phyloP scores from a whole-genome alignment of 2,888 invertebrate genomes.

The Pegoplata infirma region DNA sequence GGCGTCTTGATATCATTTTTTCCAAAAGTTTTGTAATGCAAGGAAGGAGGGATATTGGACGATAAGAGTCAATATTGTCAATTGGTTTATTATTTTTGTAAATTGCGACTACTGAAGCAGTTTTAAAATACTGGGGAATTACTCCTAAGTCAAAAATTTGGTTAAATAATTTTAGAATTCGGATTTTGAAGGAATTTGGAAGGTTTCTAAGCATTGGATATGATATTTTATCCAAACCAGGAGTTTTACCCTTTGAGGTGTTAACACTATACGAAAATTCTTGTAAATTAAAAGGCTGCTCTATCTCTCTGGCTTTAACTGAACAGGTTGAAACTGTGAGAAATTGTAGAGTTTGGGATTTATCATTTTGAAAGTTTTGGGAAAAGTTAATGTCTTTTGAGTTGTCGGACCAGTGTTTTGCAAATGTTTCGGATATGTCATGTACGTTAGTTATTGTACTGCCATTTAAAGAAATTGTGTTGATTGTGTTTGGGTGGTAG shows the following conservation, averaged over 20 bases:
- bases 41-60: background rate
- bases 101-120: too few relatives aligned
- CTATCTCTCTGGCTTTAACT: background rate
- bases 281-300: background rate
- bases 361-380: background rate
- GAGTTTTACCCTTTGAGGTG: background rate
- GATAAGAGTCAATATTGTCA: background rate
- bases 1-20: too few relatives aligned
- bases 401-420: background rate
- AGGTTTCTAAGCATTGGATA: background rate
- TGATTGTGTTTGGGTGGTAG: background rate
- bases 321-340: background rate
- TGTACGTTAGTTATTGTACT: background rate
- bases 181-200: background rate
- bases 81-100: too few relatives aligned
- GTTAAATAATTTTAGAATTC: slow-evolving; percentile 1
- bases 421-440: background rate
- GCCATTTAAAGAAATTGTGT: background rate
- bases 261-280: background rate
- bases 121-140: slow-evolving; percentile 7
- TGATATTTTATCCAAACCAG: slow-evolving; percentile 15
- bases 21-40: background rate
- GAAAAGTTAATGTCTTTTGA: background rate
- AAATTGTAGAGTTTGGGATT: background rate
- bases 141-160: background rate